These are phyloP conservation scores for Upupa epops DNA, from an alignment of 2,113 vertebrate genomes.

Conservation along the genomic window DNA sequence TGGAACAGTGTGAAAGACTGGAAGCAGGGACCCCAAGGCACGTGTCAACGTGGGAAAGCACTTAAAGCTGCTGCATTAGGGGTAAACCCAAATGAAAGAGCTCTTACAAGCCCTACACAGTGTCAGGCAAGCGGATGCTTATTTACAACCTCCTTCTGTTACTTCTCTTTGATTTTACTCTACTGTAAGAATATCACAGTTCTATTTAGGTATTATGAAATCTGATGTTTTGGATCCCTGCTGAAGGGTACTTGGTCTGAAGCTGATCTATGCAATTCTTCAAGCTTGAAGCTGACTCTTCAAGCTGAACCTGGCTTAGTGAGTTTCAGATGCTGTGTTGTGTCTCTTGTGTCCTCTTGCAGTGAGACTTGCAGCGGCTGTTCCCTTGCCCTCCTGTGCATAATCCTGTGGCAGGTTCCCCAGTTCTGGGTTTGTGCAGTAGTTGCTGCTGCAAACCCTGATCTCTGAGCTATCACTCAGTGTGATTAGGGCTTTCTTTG, in stretches of 20 bases:
- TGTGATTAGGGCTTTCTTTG: not conserved
- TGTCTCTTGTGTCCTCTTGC: not conserved
- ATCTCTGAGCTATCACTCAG: not conserved
- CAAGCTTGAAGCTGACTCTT: not conserved
- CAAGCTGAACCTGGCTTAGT: not conserved
- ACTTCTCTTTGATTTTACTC: not conserved
- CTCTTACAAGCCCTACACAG: not conserved
- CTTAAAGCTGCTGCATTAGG: not conserved
- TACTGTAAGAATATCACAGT: not conserved
- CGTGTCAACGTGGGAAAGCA: not conserved
- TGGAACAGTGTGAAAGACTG: not conserved
- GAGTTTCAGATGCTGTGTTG: not conserved
- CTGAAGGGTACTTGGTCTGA: not conserved
- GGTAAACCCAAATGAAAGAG: not conserved
- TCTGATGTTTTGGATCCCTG: not conserved
- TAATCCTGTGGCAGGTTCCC: not conserved
- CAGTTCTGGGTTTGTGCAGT: not conserved
- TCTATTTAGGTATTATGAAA: not conserved
- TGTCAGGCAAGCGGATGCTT: not conserved
- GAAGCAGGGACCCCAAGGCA: rapidly evolving
- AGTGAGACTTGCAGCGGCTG: not conserved
- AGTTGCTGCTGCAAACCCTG: rapidly evolving
- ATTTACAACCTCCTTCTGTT: not conserved
- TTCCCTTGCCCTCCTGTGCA: not conserved
- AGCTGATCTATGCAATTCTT: not conserved